phyloP scores from a whole-genome alignment of 2,113 vertebrate genomes.

The Brachyhypopomus occidentalis region DNA sequence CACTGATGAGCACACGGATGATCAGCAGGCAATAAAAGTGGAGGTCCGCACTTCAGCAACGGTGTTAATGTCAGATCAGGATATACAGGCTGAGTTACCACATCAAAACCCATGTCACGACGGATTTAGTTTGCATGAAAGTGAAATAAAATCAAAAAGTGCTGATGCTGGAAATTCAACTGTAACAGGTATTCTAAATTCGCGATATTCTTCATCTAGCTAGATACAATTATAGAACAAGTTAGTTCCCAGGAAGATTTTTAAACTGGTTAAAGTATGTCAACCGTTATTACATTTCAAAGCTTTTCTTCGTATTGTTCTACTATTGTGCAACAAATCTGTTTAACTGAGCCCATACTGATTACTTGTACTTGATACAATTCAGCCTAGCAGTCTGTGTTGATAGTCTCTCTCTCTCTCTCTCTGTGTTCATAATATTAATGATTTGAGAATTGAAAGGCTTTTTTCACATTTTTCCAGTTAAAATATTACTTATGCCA shows the following conservation, averaged over 20 bases:
- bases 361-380: not conserved
- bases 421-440: not conserved
- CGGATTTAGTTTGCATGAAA: not conserved
- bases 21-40: not conserved
- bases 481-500: constrained; percentile 81
- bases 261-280: not conserved
- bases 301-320: not conserved
- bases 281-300: not conserved
- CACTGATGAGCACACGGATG: not conserved
- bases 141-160: constrained; percentile 3
- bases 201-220: not conserved
- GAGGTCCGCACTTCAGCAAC: constrained; percentile 5
- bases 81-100: not conserved
- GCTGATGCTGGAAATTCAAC: constrained; percentile 59
- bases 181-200: constrained; percentile 61
- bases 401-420: not conserved
- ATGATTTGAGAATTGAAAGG: not conserved
- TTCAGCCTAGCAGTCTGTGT: not conserved
- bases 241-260: not conserved
- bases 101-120: not conserved
- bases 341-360: not conserved
- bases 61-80: not conserved
- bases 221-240: not conserved
- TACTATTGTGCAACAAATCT: not conserved
- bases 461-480: constrained; percentile 63